Base-by-base conservation (phyloP, 1,140 invertebrate genomes). In the Ostrea denselamellosa region DNA sequence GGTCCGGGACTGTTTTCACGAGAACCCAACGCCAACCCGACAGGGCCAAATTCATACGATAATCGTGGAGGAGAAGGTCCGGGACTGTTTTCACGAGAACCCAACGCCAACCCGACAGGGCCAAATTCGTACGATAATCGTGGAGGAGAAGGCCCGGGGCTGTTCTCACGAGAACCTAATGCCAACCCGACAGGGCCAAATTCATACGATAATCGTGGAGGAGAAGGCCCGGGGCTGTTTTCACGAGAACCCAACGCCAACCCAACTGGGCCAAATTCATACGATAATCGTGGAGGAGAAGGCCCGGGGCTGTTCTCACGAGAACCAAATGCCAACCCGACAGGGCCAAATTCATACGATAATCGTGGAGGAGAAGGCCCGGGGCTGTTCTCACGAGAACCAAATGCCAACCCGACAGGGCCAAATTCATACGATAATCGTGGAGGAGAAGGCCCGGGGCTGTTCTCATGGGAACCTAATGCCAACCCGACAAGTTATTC, bases 401-500 rank as follows among this genome's bases (percentile, higher is more conserved):
- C 34, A 1, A 44, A 44, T 44, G 34, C 34, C 34, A 44, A 44
- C 34, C 34, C 34, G 2, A 44, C 34, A 44, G 34, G 34, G 34
- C 34, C 34, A 44, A 44, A 44, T 44, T 44, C 34, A 44, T 44
- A 44, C 5, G 34, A 44, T 44, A 44, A 44, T 44, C 34, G 34
- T 44, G 34, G 34, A 2, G 34, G 34, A 44, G 34, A 44, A 44
- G 34, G 34, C 34, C 34, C 34, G 34, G 34, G 34, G 34, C 34
- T 44, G 34, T 44, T 1, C 2, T 44, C 34, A 44, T 5, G 34
- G 34, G 34, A 44, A 62, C 56, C 25, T 14, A 28, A 77, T 77
- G 68, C 68, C 25, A 77, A 77, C 12, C 68, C 68, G 14, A 28
- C 68, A 34, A 77, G 68, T 10, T 77, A 77, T 77, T 77, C 68